Evolutionary conservation across 64 coral and sea anemone genomes (phyloP), one percentile per base, ranked within the genome.

Genomic region (Orbicella faveolata): DNA sequence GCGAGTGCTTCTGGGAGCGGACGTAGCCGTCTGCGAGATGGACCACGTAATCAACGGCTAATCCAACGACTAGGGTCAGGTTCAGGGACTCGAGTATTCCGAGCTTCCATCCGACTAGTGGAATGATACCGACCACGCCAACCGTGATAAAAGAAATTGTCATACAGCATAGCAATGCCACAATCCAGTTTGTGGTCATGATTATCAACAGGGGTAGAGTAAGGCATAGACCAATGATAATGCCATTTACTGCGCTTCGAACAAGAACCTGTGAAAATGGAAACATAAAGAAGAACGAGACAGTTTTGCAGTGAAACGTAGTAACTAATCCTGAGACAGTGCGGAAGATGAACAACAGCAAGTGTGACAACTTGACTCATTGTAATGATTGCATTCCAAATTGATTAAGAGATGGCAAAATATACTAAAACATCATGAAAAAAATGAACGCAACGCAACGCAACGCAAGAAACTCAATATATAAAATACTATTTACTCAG

Each of bases 1-100:
- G 65, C 9, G 75, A 52, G 34, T 61, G 18, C 4, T 68, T 26
- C 36, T 55, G 39, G 20, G 62, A 75, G 1, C 74, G 30, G 18
- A 93, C 67, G 11, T 93, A 93, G 20, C 91, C 84, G 59, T 93
- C 91, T 16, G 91, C 91, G 41, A 93, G 75, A 59, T 93, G 91
- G 16, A 93, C 91, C 1, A 93, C 91, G 75, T 93, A 93, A 69
- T 93, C 91, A 59, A 93, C 91, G 19, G 91, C 91, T n/a, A 93
- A 78, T 36, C 91, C 91, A 41, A 93, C 91, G 18, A 93, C 91
- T 5, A 93, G 86, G 0, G 91, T 93, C 8, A 93, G 91, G 77
- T 93, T 93, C 1, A 93, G 86, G 7, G 91, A 93, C 57, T 93
- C 91, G 2, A 93, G 86, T 10, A 88, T 77, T 23, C 91, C 91